A percentile compares a stretch with the other conserved stretches of the same genome.
Conservation (phyloP, 2,797 vertebrate species). For the Mycteria americana region DNA sequence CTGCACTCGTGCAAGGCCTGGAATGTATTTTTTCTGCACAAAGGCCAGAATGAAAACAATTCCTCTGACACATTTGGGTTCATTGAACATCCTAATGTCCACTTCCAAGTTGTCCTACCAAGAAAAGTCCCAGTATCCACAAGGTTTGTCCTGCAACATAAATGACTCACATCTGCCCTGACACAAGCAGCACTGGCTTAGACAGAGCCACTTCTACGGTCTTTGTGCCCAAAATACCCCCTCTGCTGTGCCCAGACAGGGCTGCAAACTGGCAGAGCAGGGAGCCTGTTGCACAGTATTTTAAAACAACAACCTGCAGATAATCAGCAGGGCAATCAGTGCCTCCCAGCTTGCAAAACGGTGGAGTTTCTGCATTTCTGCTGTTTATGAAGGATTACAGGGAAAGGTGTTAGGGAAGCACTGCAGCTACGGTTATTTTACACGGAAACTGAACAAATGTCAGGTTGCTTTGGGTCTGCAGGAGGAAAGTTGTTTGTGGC, state of each 20-base stretch:
- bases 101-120: not conserved
- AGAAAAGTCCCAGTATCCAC: not conserved
- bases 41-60: not conserved
- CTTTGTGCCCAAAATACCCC: not conserved
- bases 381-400: not conserved
- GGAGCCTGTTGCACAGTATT: not conserved
- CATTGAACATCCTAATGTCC: not conserved
- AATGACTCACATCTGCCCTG: not conserved
- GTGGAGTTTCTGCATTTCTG: not conserved
- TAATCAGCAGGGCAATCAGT: not conserved
- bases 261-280: not conserved
- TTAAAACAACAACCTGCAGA: not conserved
- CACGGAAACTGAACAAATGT: fast-evolving
- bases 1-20: not conserved
- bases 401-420: not conserved
- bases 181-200: not conserved
- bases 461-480: not conserved
- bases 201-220: not conserved
- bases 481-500: not conserved
- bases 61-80: not conserved
- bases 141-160: not conserved
- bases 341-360: not conserved
- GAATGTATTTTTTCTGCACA: not conserved
- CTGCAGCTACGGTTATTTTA: not conserved
- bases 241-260: not conserved